A percentile compares a stretch with the other conserved stretches of the same genome.
These are phyloP conservation scores for Dallia pectoralis DNA, from an alignment of 2,797 vertebrate genomes.

Conservation along the genomic window DNA sequence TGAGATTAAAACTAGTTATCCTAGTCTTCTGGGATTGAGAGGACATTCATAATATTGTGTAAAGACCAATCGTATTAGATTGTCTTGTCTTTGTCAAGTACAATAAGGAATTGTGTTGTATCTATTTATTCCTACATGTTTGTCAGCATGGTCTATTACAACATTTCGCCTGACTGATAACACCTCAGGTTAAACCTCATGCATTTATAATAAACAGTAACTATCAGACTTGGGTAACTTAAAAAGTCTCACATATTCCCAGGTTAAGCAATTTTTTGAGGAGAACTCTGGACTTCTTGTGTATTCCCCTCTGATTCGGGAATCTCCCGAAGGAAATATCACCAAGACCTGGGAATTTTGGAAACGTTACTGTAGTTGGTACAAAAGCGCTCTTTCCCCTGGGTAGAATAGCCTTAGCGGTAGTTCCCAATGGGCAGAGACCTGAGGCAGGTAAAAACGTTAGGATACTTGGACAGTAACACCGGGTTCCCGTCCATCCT, in stretches of 20 bases:
- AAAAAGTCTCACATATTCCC: no score
- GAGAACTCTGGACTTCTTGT: no score
- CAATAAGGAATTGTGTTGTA: not conserved
- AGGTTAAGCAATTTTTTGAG: no score
- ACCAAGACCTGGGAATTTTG: no score
- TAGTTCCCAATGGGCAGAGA: conserved; percentile 88
- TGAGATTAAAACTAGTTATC: not conserved
- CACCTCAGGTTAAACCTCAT: not conserved
- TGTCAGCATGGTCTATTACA: not conserved
- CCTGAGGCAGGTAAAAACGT: conserved; percentile 92
- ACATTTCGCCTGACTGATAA: not conserved
- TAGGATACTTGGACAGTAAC: conserved; percentile 86
- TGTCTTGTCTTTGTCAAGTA: not conserved
- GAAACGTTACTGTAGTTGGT: not conserved
- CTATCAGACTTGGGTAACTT: no score
- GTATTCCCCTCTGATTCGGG: no score
- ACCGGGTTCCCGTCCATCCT: conserved; percentile 93
- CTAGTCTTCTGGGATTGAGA: not conserved
- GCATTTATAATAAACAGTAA: not conserved
- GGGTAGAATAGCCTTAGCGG: conserved; percentile 65
- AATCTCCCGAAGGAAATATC: no score
- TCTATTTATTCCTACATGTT: not conserved
- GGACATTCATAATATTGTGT: no score
- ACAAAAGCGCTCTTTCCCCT: not conserved
- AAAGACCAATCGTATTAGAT: no score